Evolutionary conservation across 2,888 invertebrate species (phyloP).

Genomic region (Scrobipalpa costella): DNA sequence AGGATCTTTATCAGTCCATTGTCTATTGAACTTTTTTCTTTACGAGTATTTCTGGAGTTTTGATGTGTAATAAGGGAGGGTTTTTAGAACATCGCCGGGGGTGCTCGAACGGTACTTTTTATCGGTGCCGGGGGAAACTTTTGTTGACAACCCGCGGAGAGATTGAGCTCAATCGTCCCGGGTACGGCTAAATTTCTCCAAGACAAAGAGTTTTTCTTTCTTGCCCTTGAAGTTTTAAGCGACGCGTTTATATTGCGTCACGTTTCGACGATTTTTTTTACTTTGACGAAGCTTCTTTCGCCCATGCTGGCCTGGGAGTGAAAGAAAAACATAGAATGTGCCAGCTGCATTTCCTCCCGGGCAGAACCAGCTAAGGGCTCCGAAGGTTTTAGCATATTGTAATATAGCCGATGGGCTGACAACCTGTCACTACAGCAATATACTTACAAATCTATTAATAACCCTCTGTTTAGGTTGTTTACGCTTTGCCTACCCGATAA

Average conservation of each 20-base stretch:
- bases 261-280: not conserved
- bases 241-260: not conserved
- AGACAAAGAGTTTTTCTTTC: slow-evolving; percentile 23
- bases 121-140: slow-evolving; percentile 37
- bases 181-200: slow-evolving; percentile 3
- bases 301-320: too few species aligned
- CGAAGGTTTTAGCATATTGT: too few species aligned
- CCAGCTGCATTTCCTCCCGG: too few species aligned
- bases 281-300: not conserved
- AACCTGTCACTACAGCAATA: too few species aligned
- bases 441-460: too few species aligned
- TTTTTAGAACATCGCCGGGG: slow-evolving; percentile 44
- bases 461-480: too few species aligned
- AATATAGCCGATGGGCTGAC: too few species aligned
- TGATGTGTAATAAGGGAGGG: slow-evolving; percentile 48
- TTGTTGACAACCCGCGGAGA: slow-evolving; percentile 35
- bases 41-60: slow-evolving; percentile 45
- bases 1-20: slow-evolving; percentile 41
- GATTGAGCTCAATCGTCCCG: slow-evolving; percentile 28
- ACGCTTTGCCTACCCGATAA: too few species aligned
- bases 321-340: too few species aligned
- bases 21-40: slow-evolving; percentile 46
- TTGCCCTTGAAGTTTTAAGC: slow-evolving; percentile 21
- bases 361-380: too few species aligned
- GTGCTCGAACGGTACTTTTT: slow-evolving; percentile 44